phyloP scores from a whole-genome alignment of 1,140 invertebrate species.

The Drosophila triauraria region DNA sequence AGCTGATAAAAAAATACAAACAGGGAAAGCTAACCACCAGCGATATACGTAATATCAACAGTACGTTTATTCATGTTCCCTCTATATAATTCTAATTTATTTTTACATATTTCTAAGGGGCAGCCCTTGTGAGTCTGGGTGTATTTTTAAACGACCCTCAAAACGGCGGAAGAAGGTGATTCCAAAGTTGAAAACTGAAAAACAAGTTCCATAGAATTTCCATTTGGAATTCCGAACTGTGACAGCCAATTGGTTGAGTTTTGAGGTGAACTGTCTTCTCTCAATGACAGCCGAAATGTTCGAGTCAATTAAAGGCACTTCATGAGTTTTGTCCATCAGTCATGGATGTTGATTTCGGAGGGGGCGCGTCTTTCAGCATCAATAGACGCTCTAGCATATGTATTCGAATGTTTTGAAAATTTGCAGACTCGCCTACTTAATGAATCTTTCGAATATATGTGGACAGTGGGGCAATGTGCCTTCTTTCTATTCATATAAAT shows the following conservation, averaged over 20 bases:
- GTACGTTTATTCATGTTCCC: slow-evolving; percentile 54
- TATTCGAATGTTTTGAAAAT: slow-evolving; percentile 49
- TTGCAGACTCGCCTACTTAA: slow-evolving; percentile 26
- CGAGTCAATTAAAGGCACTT: slow-evolving; percentile 66
- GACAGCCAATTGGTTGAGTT: slow-evolving; percentile 48
- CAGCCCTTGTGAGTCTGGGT: slow-evolving; percentile 12
- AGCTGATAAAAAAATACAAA: slow-evolving; percentile 81
- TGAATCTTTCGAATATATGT: slow-evolving; percentile 37
- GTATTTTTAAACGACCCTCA: slow-evolving; percentile 38
- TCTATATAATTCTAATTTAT: slow-evolving; percentile 1
- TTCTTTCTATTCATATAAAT: not conserved
- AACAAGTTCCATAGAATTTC: slow-evolving; percentile 19
- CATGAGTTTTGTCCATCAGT: slow-evolving; percentile 29
- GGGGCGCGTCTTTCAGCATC: slow-evolving; percentile 64
- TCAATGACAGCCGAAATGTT: slow-evolving; percentile 64
- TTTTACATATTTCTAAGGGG: slow-evolving; percentile 17
- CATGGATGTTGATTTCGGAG: slow-evolving; percentile 26
- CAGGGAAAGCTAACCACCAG: slow-evolving; percentile 68
- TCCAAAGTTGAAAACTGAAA: not conserved
- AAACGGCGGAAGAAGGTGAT: not conserved
- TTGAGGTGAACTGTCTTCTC: slow-evolving; percentile 40
- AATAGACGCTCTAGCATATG: slow-evolving; percentile 33
- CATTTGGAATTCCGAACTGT: slow-evolving; percentile 28
- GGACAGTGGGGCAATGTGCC: slow-evolving; percentile 27
- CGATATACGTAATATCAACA: slow-evolving; percentile 70